Evolutionary conservation across 1,140 invertebrate species (phyloP), one percentile per base, ranked within the genome.

Genomic region (Psilanteris sp.): DNA sequence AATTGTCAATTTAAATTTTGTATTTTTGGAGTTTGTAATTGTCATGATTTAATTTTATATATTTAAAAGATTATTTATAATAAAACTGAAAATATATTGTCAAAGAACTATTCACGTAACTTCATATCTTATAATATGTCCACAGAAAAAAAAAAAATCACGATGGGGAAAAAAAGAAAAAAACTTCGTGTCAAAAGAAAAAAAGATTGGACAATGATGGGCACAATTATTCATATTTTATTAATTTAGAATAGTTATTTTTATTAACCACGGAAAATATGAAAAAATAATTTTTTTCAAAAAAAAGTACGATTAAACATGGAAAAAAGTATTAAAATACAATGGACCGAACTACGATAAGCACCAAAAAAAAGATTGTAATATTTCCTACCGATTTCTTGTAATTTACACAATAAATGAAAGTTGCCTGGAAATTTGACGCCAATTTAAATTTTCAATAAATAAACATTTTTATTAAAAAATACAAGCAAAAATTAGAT

Each of bases 81-180:
- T 34, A 34, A 29, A 72, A n/a, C n/a, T n/a, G n/a, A 72, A 34
- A 26, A 26, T 14, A 43, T 20, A 15, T n/a, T 10, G 37, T 48
- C 39, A 13, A 67, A 31, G 54, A 41, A 4, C 48, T 83, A 83
- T 87, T 87, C 82, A 87, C 83, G 81, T 82, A 73, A 79, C 80
- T 85, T 87, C 82, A 87, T 87, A 87, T 87, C 82, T 88, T 87
- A 87, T 87, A 82, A 87, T 88, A 87, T 88, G 85, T 88, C 87
- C 87, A 88, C 86, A 88, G 86, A 88, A 87, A 87, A 88, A 87
- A n/a, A n/a, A 87, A 87, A 84, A 36, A 86, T 85, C 82, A 85
- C 83, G 84, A 87, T 82, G 87, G 85, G 81, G 78, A 87, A 87
- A 84, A 83, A 87, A 85, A 84, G 78, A 77, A 83, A 84, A 85